Evolutionary conservation across 2,888 invertebrate genomes (phyloP), one percentile per base, ranked within the genome.

Genomic region (Drosophila anomalipes): DNA sequence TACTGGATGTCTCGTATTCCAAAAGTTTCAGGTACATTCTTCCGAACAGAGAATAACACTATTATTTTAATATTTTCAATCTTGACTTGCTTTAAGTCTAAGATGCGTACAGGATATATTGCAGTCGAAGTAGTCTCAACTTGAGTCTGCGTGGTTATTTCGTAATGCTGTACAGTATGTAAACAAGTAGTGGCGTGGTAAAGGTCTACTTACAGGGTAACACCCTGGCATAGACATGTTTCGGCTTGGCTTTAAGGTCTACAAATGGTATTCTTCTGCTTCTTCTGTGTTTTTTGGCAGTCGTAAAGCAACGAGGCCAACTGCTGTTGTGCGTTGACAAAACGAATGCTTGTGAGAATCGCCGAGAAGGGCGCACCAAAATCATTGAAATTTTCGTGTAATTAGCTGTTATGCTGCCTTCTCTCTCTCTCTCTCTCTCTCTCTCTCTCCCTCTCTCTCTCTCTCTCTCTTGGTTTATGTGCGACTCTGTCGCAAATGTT

Each of bases 341-440:
- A 74, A 12, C 44, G 51, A 49, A 67, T 67, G 32, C 54, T 28
- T 28, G 10, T 28, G 51, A 51, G 33, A 7, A 26, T 33, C 26
- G 51, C 51, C 51, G 51, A 52, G 52, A 61, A 61, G 49, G 53
- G 58, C 64, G 30, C 56, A 51, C 47, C 62, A 30, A 74, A 79
- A 78, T 79, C 80, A 79, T 80, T 69, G 80, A 67, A 76, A 77
- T 73, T 64, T 64, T 53, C 72, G 71, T 76, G 77, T 79, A 79
- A 79, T 79, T 78, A 78, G 78, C 78, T 76, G 71, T 78, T 78
- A 71, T 79, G 75, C 53, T 63, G 33, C 39, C 35, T 60, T 60
- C 51, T 35, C 58, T 1, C 22, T 16, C 54, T 16, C n/a, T 0
- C 32, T 14, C 22, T 4, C 33, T 2, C 26, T 12, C 37, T 19